A percentile compares a stretch with the other conserved stretches of the same genome.
Conservation (phyloP, 2,113 vertebrate genomes). For the Eulemur macaco region DNA sequence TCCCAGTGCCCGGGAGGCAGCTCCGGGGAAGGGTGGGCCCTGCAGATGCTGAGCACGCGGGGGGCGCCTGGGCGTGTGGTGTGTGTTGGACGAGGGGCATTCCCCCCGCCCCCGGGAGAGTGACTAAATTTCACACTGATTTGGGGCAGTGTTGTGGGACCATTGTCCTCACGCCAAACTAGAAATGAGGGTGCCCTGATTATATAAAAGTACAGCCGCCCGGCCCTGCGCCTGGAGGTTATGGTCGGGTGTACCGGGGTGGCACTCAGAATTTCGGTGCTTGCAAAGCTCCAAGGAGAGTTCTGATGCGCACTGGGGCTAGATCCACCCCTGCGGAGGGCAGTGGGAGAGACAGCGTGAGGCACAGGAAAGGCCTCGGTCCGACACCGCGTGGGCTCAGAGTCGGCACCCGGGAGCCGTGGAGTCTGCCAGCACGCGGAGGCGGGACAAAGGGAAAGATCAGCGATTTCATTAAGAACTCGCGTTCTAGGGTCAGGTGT, state of each 20-base stretch:
- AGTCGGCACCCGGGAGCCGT: accelerated
- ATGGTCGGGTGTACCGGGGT: no score
- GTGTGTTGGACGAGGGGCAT: neutral
- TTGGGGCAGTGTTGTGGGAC: neutral
- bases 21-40: neutral
- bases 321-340: no score
- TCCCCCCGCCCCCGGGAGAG: neutral
- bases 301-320: accelerated
- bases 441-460: no score
- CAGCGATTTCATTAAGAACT: neutral
- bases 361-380: accelerated
- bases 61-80: no score
- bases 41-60: accelerated
- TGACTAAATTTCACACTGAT: accelerated
- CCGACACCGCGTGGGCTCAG: neutral
- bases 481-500: neutral
- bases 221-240: neutral
- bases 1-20: neutral
- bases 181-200: no score
- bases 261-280: no score
- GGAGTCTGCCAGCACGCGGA: neutral
- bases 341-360: neutral
- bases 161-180: neutral
- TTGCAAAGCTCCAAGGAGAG: neutral
- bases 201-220: neutral